Evolutionary conservation across 64 coral and sea anemone genomes (phyloP), one percentile per base, ranked within the genome.

Genomic region (Pocillopora verrucosa): DNA sequence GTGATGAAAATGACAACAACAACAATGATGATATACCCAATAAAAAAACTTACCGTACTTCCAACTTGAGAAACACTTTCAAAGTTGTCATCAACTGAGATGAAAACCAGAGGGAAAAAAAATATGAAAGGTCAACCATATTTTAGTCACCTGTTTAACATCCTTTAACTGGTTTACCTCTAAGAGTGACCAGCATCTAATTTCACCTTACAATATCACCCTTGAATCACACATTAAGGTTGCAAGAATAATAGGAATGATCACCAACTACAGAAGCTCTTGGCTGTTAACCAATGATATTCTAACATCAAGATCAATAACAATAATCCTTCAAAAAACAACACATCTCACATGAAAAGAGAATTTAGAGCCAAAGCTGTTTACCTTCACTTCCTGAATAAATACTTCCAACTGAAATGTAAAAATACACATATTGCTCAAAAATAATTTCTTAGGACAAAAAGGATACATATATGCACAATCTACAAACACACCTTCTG

Each of bases 21-120:
- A 79, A 56, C 10, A 4, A 36, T 36, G 41, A 19, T 10, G 1
- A 1, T 73, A 65, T 73, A 7, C 34, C 20, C 10, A 59, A 78
- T 30, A 30, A 37, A 11, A 69, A 2, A 34, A 58, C 92, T 34
- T 80, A 93, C 92, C 25, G 35, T 36, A 77, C 86, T 93, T 65
- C 92, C 92, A 24, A 84, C 78, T 89, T 93, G 92, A 24, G 92
- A 89, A n/a, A 84, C 92, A 70, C 92, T 93, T 38, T 93, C 92
- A 84, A 93, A 83, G 68, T 89, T 89, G 14, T 93, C 91, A 16
- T 93, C 92, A 70, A 76, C 92, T 76, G 36, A 51, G 63, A 89
- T 34, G 84, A 24, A 9, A 9, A 19, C 68, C 16, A 57, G 24
- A 70, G 20, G 5, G 15, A 68, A 70, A 11, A 10, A 20, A 70